These are phyloP conservation scores for Mustelus asterias DNA, from an alignment of 2,113 vertebrate species.

Conservation along the genomic window DNA sequence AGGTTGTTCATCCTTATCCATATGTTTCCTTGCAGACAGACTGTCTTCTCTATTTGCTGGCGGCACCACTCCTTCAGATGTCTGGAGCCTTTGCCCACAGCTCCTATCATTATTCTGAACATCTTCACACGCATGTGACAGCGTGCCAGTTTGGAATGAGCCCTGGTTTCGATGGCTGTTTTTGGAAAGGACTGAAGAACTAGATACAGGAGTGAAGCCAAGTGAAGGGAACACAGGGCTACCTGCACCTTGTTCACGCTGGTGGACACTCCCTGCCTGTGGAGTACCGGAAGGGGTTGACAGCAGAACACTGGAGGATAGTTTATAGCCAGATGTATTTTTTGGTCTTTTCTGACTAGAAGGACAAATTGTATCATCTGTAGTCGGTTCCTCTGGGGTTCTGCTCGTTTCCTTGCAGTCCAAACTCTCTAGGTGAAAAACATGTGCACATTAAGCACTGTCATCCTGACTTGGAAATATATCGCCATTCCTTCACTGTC, in stretches of 20 bases:
- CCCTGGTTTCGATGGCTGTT: not conserved
- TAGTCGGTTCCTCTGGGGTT: not conserved
- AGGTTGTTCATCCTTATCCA: not conserved
- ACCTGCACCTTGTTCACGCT: not conserved
- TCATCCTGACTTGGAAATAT: too few species aligned
- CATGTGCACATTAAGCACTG: not conserved
- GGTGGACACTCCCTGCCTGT: conserved; percentile 29
- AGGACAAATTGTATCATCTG: not conserved
- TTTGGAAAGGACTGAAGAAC: not conserved
- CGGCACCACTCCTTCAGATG: not conserved
- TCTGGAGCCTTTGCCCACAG: not conserved
- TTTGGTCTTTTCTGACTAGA: not conserved
- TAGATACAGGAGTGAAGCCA: conserved; percentile 39
- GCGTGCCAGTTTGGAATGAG: not conserved
- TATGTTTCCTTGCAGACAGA: not conserved
- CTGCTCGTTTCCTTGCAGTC: not conserved
- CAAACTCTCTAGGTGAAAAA: not conserved
- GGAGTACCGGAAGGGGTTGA: conserved; percentile 42
- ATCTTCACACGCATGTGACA: not conserved
- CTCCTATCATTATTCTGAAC: not conserved
- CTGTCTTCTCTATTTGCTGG: not conserved
- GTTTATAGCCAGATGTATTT: not conserved
- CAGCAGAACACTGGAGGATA: conserved; percentile 31
- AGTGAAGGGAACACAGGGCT: conserved; percentile 40
- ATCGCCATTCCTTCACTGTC: too few species aligned